These are phyloP conservation scores for Syritta pipiens DNA, from an alignment of 2,888 invertebrate species.

Conservation along the genomic window DNA sequence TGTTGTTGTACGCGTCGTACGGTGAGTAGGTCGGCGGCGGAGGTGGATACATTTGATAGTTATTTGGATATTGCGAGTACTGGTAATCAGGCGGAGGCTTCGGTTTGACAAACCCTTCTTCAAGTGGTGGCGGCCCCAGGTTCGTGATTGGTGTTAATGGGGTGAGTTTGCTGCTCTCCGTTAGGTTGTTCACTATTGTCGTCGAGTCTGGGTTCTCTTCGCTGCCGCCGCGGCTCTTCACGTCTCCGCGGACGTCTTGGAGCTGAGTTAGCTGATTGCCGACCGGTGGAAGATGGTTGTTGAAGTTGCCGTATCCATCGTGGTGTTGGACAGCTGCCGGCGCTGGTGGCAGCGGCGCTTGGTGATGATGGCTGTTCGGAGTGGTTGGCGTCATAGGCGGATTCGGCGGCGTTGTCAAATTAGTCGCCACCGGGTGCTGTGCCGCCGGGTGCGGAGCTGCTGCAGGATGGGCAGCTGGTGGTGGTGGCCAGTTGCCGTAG, in stretches of 20 bases:
- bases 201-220: conserved; percentile 90
- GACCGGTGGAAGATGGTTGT: conserved; percentile 71
- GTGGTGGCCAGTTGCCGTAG: conserved; percentile 82
- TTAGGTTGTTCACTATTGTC: conserved; percentile 81
- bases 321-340: conserved; percentile 71
- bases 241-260: conserved; percentile 75
- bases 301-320: conserved; percentile 74
- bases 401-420: conserved; percentile 73
- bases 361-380: conserved; percentile 71
- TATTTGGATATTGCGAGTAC: conserved; percentile 79
- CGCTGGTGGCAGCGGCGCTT: conserved; percentile 67
- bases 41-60: conserved; percentile 78
- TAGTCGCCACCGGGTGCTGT: conserved; percentile 75
- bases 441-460: conserved; percentile 64
- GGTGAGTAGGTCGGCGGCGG: conserved; percentile 79
- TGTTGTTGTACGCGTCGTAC: conserved; percentile 79
- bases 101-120: conserved; percentile 79
- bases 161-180: conserved; percentile 80
- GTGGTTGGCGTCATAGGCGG: conserved; percentile 77
- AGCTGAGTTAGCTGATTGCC: conserved; percentile 72
- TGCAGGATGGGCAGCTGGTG: conserved; percentile 81
- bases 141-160: conserved; percentile 79
- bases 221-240: conserved; percentile 77
- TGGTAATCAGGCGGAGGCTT: conserved; percentile 79
- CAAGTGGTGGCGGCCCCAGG: conserved; percentile 75